A percentile compares a stretch with the other conserved stretches of the same genome.
phyloP scores from a whole-genome alignment of 2,797 vertebrate species.

The Hoplostethus atlanticus region DNA sequence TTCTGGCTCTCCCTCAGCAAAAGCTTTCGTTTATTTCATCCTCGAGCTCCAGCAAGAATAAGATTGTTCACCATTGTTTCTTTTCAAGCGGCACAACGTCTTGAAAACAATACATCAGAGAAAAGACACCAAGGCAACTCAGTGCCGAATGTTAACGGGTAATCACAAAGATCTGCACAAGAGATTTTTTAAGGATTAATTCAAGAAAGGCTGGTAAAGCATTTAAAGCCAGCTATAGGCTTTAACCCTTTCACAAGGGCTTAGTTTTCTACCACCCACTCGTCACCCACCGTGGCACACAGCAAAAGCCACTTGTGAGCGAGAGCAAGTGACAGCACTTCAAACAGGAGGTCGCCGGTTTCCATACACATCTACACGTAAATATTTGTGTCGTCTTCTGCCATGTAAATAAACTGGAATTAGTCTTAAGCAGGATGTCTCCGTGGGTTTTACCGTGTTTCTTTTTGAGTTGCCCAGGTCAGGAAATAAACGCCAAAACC shows the following conservation, averaged over 20 bases:
- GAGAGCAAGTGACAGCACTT: slow-evolving; percentile 54
- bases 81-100: slow-evolving; percentile 50
- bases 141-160: slow-evolving; percentile 39
- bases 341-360: slow-evolving; percentile 21
- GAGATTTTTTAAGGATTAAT: slow-evolving; percentile 36
- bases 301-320: slow-evolving; percentile 44
- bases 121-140: slow-evolving; percentile 35
- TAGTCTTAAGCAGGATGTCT: slow-evolving; percentile 53
- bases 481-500: slow-evolving; percentile 35
- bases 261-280: slow-evolving; percentile 32
- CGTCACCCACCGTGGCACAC: slow-evolving; percentile 14
- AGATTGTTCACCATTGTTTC: slow-evolving; percentile 42
- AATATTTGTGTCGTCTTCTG: slow-evolving; percentile 31
- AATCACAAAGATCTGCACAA: slow-evolving; percentile 52
- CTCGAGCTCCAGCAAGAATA: slow-evolving; percentile 27
- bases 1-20: slow-evolving; percentile 53
- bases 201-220: slow-evolving; percentile 39
- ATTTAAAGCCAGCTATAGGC: slow-evolving; percentile 48
- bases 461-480: slow-evolving; percentile 50
- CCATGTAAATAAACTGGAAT: slow-evolving; percentile 46
- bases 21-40: slow-evolving; percentile 57
- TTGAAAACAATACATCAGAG: slow-evolving; percentile 44
- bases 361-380: slow-evolving; percentile 37
- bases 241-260: slow-evolving; percentile 48
- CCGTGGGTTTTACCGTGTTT: slow-evolving; percentile 43